These are phyloP conservation scores for Cephus nigrinus DNA, from an alignment of 2,888 invertebrate genomes.

Conservation along the genomic window DNA sequence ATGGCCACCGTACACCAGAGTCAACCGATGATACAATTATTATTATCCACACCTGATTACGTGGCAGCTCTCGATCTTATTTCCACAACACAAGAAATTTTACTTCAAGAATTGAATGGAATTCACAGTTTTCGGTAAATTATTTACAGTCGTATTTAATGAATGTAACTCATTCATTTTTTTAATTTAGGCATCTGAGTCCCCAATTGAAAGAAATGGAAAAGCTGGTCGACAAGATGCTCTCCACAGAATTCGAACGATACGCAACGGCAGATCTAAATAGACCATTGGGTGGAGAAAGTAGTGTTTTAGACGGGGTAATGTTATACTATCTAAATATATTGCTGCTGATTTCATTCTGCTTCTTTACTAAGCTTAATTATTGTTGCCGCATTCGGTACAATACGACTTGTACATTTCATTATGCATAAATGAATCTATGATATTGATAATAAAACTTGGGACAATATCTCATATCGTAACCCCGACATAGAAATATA, in stretches of 20 bases:
- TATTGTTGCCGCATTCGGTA: neutral
- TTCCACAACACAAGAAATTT: constrained; percentile 93
- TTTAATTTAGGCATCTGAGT: constrained; percentile 82
- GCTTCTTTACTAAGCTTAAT: neutral
- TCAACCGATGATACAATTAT: constrained; percentile 94
- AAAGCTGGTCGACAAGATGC: constrained; percentile 95
- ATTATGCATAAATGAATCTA: neutral
- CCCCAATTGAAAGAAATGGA: constrained; percentile 97
- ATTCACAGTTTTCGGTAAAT: constrained; percentile 86
- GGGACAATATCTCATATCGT: neutral
- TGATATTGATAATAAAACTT: neutral
- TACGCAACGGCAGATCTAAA: constrained; percentile 93
- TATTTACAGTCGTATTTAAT: neutral
- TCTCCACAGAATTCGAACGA: constrained; percentile 93
- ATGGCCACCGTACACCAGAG: constrained; percentile 98
- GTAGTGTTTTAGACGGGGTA: constrained; percentile 75
- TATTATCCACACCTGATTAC: constrained; percentile 95
- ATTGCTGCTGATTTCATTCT: neutral
- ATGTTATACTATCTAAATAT: constrained; percentile 13
- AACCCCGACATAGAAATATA: neutral
- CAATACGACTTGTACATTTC: neutral
- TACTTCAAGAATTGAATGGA: constrained; percentile 89
- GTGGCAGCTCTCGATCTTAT: constrained; percentile 97
- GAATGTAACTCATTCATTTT: neutral
- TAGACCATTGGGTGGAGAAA: constrained; percentile 75